These are phyloP conservation scores for Pseudomyrmex pallidus DNA, from an alignment of 1,140 invertebrate genomes.

Conservation along the genomic window DNA sequence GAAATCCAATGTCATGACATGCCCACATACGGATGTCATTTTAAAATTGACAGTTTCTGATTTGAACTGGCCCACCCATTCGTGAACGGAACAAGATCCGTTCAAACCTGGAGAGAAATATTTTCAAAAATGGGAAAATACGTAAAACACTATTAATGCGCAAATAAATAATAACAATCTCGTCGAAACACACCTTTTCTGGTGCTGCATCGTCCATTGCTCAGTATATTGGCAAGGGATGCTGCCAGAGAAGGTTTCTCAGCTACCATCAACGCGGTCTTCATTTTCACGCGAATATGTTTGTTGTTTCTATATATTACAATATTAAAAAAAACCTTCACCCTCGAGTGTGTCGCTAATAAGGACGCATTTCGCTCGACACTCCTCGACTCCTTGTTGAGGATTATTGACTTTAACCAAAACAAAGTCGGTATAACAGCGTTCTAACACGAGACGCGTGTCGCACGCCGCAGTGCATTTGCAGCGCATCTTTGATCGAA, in stretches of 20 bases:
- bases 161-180: background rate
- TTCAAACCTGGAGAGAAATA: conserved; percentile 89
- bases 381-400: too few species aligned
- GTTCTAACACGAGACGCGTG: too few species aligned
- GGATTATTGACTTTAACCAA: too few species aligned
- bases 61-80: conserved; percentile 95
- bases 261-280: conserved; percentile 98
- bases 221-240: conserved; percentile 97
- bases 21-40: conserved; percentile 99
- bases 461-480: too few species aligned
- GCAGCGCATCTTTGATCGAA: too few species aligned
- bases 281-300: conserved; percentile 87
- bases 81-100: conserved; percentile 96
- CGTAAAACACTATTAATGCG: background rate
- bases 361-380: too few species aligned
- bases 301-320: background rate
- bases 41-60: conserved; percentile 92
- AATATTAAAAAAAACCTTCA: background rate
- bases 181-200: conserved; percentile 91
- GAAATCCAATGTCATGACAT: conserved; percentile 99
- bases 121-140: background rate
- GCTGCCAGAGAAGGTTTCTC: conserved; percentile 99
- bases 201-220: conserved; percentile 92
- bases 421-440: too few species aligned
- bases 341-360: too few species aligned